Evolutionary conservation across 2,888 invertebrate species (phyloP).

Genomic region (Drosophila kambysellisi): DNA sequence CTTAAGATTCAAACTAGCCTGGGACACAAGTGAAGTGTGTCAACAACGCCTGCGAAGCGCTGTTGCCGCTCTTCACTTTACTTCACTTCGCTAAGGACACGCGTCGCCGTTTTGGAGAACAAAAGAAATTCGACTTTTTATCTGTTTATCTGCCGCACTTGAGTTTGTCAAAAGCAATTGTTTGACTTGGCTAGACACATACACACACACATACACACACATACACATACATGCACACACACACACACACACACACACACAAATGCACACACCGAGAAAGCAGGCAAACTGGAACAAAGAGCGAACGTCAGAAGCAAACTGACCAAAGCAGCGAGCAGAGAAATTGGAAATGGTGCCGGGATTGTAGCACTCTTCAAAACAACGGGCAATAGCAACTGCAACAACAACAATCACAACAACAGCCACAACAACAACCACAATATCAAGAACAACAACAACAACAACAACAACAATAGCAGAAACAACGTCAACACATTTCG

Average conservation of each 20-base stretch:
- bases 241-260: slow-evolving; percentile 8
- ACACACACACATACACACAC: slow-evolving; percentile 19
- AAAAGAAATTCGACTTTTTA: slow-evolving; percentile 47
- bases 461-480: slow-evolving; percentile 7
- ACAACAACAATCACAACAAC: slow-evolving; percentile 6
- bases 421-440: slow-evolving; percentile 1
- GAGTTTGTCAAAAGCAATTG: slow-evolving; percentile 74
- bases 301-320: slow-evolving; percentile 37
- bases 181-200: slow-evolving; percentile 56
- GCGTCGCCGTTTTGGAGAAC: slow-evolving; percentile 27
- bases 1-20: background rate
- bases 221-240: slow-evolving; percentile 7
- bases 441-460: slow-evolving; percentile 2
- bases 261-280: background rate
- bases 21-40: background rate
- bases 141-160: slow-evolving; percentile 72
- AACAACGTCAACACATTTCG: slow-evolving; percentile 54
- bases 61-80: slow-evolving; percentile 40
- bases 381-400: slow-evolving; percentile 6
- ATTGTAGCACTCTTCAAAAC: slow-evolving; percentile 4
- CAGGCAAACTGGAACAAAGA: slow-evolving; percentile 48
- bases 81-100: background rate
- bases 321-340: slow-evolving; percentile 35
- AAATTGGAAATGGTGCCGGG: slow-evolving; percentile 27
- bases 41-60: slow-evolving; percentile 4